These are phyloP conservation scores for Hydractinia echinata DNA, from an alignment of 30 jellyfish, hydroid and myxozoan species.

Conservation along the genomic window DNA sequence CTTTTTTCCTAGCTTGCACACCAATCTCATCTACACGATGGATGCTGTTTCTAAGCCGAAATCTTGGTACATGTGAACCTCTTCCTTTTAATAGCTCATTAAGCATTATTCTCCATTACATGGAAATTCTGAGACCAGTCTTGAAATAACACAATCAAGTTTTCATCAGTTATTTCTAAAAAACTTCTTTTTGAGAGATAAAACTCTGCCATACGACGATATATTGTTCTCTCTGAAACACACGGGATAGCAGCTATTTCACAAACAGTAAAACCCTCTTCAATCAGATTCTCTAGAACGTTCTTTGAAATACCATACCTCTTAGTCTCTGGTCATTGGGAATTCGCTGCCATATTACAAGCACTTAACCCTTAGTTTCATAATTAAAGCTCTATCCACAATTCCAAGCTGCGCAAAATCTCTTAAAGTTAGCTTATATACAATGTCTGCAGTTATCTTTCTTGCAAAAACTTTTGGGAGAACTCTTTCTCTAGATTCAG, in stretches of 20 bases:
- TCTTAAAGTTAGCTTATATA: too few relatives aligned
- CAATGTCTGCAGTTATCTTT: too few relatives aligned
- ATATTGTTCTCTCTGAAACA: background rate
- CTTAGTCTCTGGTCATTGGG: too few relatives aligned
- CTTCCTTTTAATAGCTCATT: background rate
- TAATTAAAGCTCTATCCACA: too few relatives aligned
- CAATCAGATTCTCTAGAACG: conserved; percentile 16
- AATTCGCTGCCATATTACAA: too few relatives aligned
- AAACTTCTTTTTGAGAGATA: conserved; percentile 21
- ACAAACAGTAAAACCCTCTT: conserved; percentile 20
- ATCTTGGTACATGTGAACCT: background rate
- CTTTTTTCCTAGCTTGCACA: conserved; percentile 11
- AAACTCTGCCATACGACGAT: conserved; percentile 36
- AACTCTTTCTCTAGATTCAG: too few relatives aligned
- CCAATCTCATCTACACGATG: background rate
- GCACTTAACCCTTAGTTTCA: too few relatives aligned
- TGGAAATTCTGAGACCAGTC: background rate
- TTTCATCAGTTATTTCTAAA: conserved; percentile 23
- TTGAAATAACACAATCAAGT: conserved; percentile 1
- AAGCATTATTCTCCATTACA: too few relatives aligned
- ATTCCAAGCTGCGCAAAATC: too few relatives aligned
- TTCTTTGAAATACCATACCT: background rate
- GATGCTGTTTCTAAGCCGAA: background rate
- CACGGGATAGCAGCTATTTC: conserved; percentile 15
- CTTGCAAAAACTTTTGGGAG: too few relatives aligned